Conservation (phyloP, 2,797 vertebrate genomes). For the Sebastes hubbsi region DNA sequence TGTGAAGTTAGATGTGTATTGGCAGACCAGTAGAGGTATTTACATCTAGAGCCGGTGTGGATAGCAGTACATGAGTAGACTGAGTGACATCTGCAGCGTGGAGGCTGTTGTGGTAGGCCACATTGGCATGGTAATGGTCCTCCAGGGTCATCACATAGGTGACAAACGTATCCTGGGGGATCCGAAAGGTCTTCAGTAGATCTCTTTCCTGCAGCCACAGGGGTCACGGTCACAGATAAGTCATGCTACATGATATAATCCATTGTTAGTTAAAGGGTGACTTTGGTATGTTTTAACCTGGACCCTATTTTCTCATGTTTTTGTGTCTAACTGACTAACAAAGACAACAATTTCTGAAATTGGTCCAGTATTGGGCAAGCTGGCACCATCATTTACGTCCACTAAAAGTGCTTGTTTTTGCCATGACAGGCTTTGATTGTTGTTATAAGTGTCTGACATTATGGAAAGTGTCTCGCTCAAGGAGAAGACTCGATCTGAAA, state of each 20-base stretch:
- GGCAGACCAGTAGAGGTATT: constrained; percentile 42
- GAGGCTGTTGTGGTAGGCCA: constrained; percentile 96
- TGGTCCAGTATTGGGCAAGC: neutral
- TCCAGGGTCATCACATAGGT: constrained; percentile 93
- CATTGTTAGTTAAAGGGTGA: neutral
- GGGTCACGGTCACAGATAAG: neutral
- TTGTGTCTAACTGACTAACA: neutral
- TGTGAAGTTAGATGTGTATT: neutral
- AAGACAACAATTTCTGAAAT: neutral
- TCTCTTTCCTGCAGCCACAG: constrained; percentile 86
- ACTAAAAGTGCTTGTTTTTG: neutral
- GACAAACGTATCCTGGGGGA: constrained; percentile 91
- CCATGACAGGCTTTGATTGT: too few species aligned
- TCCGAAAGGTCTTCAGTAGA: constrained; percentile 91
- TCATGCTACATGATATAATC: neutral
- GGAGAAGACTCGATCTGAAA: too few species aligned
- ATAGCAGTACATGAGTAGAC: constrained; percentile 94
- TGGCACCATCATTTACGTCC: too few species aligned
- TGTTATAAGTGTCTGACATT: too few species aligned
- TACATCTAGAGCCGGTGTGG: constrained; percentile 91
- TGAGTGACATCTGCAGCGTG: constrained; percentile 95
- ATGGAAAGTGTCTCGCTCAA: neutral
- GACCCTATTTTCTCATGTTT: neutral
- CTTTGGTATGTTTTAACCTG: neutral
- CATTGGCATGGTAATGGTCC: constrained; percentile 94